Evolutionary conservation across 2,113 vertebrate species (phyloP), one percentile per base, ranked within the genome.

Genomic region (Crocuta crocuta): DNA sequence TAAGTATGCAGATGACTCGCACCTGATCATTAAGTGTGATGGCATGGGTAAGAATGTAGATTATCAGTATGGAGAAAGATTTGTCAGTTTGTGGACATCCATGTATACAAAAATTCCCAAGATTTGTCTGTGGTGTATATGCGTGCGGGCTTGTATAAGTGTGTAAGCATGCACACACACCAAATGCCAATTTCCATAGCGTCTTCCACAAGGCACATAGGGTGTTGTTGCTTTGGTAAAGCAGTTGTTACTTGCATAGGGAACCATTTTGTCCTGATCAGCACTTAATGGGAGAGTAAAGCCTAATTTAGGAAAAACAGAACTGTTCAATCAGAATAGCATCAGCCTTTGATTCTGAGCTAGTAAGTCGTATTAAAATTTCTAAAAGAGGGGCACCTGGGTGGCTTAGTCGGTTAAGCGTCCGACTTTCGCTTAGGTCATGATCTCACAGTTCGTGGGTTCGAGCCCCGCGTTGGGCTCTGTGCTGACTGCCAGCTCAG

Each of bases 211-310:
- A 95, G 97, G 95, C 93, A 97, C 93, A 39, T 95, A 95, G 95
- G 79, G 48, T 96, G 55, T 74, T 96, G 90, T 97, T 43, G 53
- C 97, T 98, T 95, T 96, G 81, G 96, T 89, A 95, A 98, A 98
- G 86, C 93, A 93, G 93, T 97, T 95, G 76, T 92, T 97, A 90
- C 97, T 98, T 26, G 4, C 61, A 93, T 12, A 79, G 79, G 90
- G 80, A 97, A 91, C 39, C 26, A 33, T 97, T 96, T 78, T 74
- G 39, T 97, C 86, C 97, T 76, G 66, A 0, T 31, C 70, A 33
- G 39, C 48, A 61, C 76, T 58, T 97, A 9, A 1, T 93, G 93
- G 92, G 89, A 94, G 55, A 92, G 26, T n/a, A n/a, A 85, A 97
- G 48, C 55, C 80, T 97, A 79, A 65, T 68, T 95, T 88, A 71